Percentiles rank a stretch among this genome's conserved stretches.
Evolutionary conservation across 2,888 invertebrate species (phyloP).

Genomic region (Monopis laevigella): DNA sequence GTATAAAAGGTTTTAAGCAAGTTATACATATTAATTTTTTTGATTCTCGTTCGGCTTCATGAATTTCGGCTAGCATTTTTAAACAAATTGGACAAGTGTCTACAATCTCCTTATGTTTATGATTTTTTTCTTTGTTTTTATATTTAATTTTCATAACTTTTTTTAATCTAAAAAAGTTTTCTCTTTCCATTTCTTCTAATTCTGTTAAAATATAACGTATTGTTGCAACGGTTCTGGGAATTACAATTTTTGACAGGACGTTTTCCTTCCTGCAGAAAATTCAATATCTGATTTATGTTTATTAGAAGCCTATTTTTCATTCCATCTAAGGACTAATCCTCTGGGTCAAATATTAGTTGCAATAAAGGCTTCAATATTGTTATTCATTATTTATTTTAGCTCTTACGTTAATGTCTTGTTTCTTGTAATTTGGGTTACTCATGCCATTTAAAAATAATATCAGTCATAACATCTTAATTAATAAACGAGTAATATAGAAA

Average conservation of each 20-base stretch:
- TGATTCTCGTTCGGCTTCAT: not conserved
- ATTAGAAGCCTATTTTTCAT: not conserved
- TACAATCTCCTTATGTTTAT: not conserved
- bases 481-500: too few species aligned
- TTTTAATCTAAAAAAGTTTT: slow-evolving; percentile 30
- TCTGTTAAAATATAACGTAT: slow-evolving; percentile 26
- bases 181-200: slow-evolving; percentile 29
- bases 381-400: too few species aligned
- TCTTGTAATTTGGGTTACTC: too few species aligned
- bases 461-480: too few species aligned
- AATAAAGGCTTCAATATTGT: too few species aligned
- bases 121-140: slow-evolving; percentile 18
- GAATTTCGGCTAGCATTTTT: not conserved
- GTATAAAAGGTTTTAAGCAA: not conserved
- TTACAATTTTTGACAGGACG: slow-evolving; percentile 28
- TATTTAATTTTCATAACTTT: slow-evolving; percentile 25
- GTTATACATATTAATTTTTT: not conserved
- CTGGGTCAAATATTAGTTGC: too few species aligned
- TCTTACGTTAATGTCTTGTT: too few species aligned
- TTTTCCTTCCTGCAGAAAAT: slow-evolving; percentile 28
- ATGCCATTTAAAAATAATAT: too few species aligned
- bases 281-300: slow-evolving; percentile 18
- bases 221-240: slow-evolving; percentile 27
- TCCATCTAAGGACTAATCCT: slow-evolving; percentile 12
- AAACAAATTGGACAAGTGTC: slow-evolving; percentile 1